These are phyloP conservation scores for Sycobia sp. DNA, from an alignment of 1,140 invertebrate genomes.

Conservation along the genomic window DNA sequence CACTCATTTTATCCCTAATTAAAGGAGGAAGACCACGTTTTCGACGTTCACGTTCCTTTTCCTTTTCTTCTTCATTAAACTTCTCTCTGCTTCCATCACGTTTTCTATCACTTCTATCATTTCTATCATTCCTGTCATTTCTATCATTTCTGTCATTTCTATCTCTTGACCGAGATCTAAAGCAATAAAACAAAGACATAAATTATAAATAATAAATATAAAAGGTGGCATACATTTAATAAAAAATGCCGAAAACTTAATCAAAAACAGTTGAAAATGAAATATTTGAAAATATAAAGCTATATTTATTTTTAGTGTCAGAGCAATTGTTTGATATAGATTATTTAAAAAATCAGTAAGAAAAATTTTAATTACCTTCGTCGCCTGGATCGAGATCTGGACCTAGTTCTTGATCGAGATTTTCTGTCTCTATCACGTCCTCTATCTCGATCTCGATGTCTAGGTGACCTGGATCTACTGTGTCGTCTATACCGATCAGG, in stretches of 20 bases:
- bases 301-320: no score
- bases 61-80: conserved; percentile 75
- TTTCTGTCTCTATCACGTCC: conserved; percentile 70
- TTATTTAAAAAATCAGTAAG: background rate
- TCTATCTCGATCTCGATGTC: conserved; percentile 65
- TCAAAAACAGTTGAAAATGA: no score
- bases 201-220: conserved; percentile 2
- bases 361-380: conserved; percentile 45
- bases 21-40: conserved; percentile 88
- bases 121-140: no score
- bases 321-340: no score
- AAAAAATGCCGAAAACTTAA: no score
- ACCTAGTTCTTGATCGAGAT: conserved; percentile 56
- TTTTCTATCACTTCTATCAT: conserved; percentile 62
- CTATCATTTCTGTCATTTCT: conserved; percentile 63
- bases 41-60: conserved; percentile 78
- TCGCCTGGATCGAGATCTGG: conserved; percentile 55
- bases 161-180: conserved; percentile 64
- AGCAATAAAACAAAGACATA: background rate
- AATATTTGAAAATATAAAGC: no score
- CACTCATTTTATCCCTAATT: conserved; percentile 83
- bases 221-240: no score
- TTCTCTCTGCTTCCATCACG: conserved; percentile 64
- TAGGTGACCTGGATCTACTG: conserved; percentile 61
- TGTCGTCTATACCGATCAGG: conserved; percentile 59